phyloP scores from a whole-genome alignment of 2,888 invertebrate species.

The Sesia bembeciformis region DNA sequence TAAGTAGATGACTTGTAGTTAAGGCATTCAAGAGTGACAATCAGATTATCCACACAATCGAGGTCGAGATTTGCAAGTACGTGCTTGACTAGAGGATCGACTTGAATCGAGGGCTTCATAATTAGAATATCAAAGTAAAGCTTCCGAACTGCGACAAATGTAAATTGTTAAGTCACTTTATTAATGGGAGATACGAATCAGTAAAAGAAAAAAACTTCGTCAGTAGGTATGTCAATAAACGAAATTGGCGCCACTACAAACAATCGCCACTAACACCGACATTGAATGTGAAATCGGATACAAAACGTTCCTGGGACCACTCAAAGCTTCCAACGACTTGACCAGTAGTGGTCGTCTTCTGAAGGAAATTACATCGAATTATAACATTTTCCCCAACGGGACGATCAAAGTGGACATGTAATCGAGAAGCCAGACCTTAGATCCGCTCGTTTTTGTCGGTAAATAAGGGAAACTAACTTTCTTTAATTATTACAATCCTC shows the following conservation, averaged over 20 bases:
- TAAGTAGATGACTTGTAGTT: too few species aligned
- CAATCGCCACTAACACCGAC: constrained; percentile 37
- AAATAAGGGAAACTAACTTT: constrained; percentile 13
- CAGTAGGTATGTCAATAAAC: constrained; percentile 44
- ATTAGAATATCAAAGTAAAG: too few species aligned
- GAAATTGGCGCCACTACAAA: constrained; percentile 37
- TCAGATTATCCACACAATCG: too few species aligned
- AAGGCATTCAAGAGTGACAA: too few species aligned
- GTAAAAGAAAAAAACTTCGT: constrained; percentile 36
- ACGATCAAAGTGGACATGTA: constrained; percentile 23
- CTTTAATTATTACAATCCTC: constrained; percentile 22
- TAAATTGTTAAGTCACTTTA: not conserved
- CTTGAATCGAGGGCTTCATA: too few species aligned
- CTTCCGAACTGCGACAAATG: too few species aligned
- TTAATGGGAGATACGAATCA: constrained; percentile 14
- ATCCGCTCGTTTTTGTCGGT: not conserved
- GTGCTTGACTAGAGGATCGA: too few species aligned
- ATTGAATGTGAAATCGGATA: constrained; percentile 56
- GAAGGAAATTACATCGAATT: constrained; percentile 43
- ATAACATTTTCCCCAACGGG: constrained; percentile 28
- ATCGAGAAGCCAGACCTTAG: constrained; percentile 4
- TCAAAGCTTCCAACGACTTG: constrained; percentile 28
- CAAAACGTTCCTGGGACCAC: constrained; percentile 42
- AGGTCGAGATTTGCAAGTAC: too few species aligned
- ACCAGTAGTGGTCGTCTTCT: constrained; percentile 31